Conservation (phyloP, 2,113 vertebrate species). For the Podarcis muralis region DNA sequence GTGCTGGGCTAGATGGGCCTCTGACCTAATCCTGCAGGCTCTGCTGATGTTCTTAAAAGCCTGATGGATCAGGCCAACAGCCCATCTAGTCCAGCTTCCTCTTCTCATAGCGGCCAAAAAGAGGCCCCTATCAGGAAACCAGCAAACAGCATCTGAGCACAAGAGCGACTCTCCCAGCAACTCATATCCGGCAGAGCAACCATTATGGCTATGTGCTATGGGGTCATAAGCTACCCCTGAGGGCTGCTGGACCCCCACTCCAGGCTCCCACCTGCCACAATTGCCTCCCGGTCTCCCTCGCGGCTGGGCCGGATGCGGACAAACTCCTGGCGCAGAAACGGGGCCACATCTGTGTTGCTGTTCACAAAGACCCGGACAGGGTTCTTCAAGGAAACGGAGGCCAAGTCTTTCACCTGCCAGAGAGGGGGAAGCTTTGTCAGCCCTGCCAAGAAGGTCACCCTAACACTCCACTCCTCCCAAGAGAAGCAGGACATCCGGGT, state of each 20-base stretch:
- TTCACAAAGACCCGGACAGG: slow-evolving; percentile 94
- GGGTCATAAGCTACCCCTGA: accelerated
- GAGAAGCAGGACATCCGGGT: too few relatives aligned
- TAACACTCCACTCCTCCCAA: accelerated
- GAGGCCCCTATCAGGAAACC: neutral
- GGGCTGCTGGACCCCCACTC: neutral
- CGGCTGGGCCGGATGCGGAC: slow-evolving; percentile 88
- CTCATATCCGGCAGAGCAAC: too few relatives aligned
- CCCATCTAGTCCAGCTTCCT: too few relatives aligned
- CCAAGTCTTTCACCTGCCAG: slow-evolving; percentile 93
- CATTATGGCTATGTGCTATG: too few relatives aligned
- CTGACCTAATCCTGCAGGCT: too few relatives aligned
- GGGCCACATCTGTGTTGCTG: slow-evolving; percentile 97
- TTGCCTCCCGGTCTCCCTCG: slow-evolving; percentile 94
- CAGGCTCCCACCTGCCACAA: slow-evolving; percentile 84
- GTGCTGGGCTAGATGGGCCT: too few relatives aligned
- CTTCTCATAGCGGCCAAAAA: neutral
- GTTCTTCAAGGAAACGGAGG: slow-evolving; percentile 92
- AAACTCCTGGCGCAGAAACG: slow-evolving; percentile 95
- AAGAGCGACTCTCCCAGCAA: too few relatives aligned
- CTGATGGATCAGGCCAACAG: too few relatives aligned
- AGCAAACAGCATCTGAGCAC: too few relatives aligned
- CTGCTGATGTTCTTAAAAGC: too few relatives aligned
- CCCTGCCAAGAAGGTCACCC: neutral
- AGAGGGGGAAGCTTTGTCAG: neutral